Percentiles rank a stretch among this genome's conserved stretches.
phyloP scores from a whole-genome alignment of 2,797 vertebrate genomes.

The Clarias laeviceps region DNA sequence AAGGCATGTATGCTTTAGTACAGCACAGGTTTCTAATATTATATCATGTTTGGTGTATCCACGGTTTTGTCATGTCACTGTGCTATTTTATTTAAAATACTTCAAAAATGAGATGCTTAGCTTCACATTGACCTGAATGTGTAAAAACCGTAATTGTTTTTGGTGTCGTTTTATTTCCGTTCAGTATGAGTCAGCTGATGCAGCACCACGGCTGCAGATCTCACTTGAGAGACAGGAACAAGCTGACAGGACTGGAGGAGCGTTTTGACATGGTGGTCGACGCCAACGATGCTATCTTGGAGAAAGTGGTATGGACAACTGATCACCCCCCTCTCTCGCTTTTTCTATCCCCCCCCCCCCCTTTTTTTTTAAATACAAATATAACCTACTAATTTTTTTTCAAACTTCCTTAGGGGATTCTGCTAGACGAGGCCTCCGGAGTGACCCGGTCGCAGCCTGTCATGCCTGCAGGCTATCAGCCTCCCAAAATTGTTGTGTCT shows the following conservation, averaged over 20 bases:
- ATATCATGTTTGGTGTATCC: neutral
- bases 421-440: constrained; percentile 91
- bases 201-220: constrained; percentile 90
- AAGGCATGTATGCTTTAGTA: too few relatives aligned
- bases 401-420: constrained; percentile 79
- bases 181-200: constrained; percentile 94
- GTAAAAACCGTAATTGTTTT: neutral
- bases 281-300: constrained; percentile 90
- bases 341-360: too few relatives aligned
- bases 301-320: constrained; percentile 85
- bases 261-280: constrained; percentile 93
- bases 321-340: too few relatives aligned
- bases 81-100: neutral
- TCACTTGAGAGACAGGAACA: constrained; percentile 78
- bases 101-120: neutral
- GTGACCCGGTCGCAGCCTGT: constrained; percentile 89
- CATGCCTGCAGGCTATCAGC: constrained; percentile 87
- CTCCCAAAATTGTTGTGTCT: constrained; percentile 90
- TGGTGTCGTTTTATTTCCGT: neutral
- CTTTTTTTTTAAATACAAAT: neutral
- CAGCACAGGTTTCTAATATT: neutral
- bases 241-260: constrained; percentile 87
- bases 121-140: neutral
- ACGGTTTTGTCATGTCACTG: neutral
- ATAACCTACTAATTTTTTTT: neutral